Percentiles rank a stretch among this genome's conserved stretches.
phyloP scores from a whole-genome alignment of 2,888 invertebrate species.

The Eumacrocentrus americanus region DNA sequence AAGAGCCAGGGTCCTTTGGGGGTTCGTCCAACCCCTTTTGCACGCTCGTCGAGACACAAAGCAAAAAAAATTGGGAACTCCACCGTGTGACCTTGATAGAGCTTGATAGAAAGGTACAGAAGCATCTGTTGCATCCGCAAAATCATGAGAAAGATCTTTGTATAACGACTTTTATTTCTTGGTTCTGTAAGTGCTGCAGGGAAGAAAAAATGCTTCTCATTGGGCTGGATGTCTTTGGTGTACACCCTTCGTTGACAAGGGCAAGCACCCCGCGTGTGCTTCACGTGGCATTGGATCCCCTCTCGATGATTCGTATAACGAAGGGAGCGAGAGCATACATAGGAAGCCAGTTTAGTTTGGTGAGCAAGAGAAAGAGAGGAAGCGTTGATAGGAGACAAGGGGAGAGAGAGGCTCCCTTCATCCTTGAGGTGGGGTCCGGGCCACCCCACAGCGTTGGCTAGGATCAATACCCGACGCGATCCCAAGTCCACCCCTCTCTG shows the following conservation, averaged over 20 bases:
- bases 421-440: slow-evolving; percentile 55
- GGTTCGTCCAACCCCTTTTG: slow-evolving; percentile 51
- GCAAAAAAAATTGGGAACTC: too few species aligned
- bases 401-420: slow-evolving; percentile 36
- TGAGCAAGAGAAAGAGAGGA: slow-evolving; percentile 11
- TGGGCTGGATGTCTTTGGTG: background rate
- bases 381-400: background rate
- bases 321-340: background rate
- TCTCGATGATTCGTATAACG: background rate
- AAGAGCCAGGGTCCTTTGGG: slow-evolving; percentile 48
- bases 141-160: background rate
- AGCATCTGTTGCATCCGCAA: slow-evolving; percentile 9
- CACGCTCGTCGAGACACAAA: slow-evolving; percentile 4
- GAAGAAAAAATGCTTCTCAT: too few species aligned
- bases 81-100: background rate
- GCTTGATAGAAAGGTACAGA: background rate
- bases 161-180: too few species aligned
- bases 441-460: slow-evolving; percentile 56
- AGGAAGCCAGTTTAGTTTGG: too few species aligned
- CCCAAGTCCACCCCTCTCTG: slow-evolving; percentile 47
- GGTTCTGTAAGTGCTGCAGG: too few species aligned
- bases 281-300: slow-evolving; percentile 23
- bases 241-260: slow-evolving; percentile 10
- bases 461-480: slow-evolving; percentile 59
- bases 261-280: slow-evolving; percentile 17